Conservation (phyloP, 2,113 vertebrate species). For the Protobothrops mucrosquamatus region DNA sequence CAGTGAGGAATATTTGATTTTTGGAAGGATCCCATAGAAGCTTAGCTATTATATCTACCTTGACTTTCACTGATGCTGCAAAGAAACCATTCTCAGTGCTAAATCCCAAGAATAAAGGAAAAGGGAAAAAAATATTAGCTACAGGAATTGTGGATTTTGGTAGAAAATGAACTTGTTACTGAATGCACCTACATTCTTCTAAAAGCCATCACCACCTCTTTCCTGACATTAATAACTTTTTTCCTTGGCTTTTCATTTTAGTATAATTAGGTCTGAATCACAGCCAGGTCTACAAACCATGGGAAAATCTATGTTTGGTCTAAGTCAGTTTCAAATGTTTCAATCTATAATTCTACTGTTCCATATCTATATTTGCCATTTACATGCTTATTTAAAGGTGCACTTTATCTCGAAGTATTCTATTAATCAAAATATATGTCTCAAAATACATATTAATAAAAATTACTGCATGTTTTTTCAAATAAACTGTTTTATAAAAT, state of each 20-base stretch:
- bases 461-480: background rate
- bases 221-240: background rate
- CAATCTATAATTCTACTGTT: background rate
- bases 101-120: background rate
- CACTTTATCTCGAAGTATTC: background rate
- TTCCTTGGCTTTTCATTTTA: background rate
- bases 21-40: constrained; percentile 2
- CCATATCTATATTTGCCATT: background rate
- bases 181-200: background rate
- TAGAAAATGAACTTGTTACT: background rate
- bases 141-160: background rate
- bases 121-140: background rate
- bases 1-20: constrained; percentile 1
- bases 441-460: background rate
- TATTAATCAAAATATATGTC: background rate
- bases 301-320: background rate
- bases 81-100: background rate
- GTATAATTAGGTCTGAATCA: background rate
- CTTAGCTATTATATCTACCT: constrained; percentile 1
- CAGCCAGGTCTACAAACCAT: background rate
- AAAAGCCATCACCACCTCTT: background rate
- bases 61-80: background rate
- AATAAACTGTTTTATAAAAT: background rate
- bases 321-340: background rate
- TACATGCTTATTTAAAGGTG: background rate